Conservation (phyloP, 2,888 invertebrate species). For the Melanargia galathea region DNA sequence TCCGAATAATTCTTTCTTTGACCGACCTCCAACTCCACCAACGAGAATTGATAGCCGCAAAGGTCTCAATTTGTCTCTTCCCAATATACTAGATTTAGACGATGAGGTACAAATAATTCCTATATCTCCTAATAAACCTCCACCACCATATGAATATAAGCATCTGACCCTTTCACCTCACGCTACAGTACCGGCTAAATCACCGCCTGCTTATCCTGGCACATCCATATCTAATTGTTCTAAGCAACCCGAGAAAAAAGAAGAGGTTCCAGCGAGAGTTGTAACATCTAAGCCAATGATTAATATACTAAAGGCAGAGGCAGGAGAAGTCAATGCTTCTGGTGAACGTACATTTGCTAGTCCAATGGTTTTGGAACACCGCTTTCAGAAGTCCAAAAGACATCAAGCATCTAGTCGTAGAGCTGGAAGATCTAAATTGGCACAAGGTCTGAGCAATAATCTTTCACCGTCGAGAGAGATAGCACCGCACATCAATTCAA, state of each 20-base stretch:
- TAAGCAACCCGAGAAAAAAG: conserved; percentile 66
- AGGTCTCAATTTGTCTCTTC: conserved; percentile 69
- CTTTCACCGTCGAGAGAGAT: conserved; percentile 76
- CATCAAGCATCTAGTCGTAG: conserved; percentile 81
- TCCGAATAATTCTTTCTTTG: conserved; percentile 75
- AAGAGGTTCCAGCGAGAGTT: conserved; percentile 89
- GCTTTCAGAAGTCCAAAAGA: conserved; percentile 76
- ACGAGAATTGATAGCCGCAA: conserved; percentile 86
- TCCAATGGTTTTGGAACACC: conserved; percentile 75
- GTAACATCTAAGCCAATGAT: conserved; percentile 90
- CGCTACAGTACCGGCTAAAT: conserved; percentile 66
- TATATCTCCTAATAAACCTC: conserved; percentile 77
- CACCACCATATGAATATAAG: conserved; percentile 86
- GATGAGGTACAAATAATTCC: conserved; percentile 50
- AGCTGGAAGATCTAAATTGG: conserved; percentile 84
- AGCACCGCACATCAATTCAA: conserved; percentile 71
- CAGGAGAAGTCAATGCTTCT: conserved; percentile 85
- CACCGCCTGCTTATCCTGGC: conserved; percentile 87
- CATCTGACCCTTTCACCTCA: conserved; percentile 80
- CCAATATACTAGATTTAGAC: conserved; percentile 73
- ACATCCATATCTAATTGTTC: conserved; percentile 48
- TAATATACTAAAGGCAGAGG: conserved; percentile 89
- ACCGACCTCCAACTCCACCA: conserved; percentile 86
- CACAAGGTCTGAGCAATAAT: conserved; percentile 71
- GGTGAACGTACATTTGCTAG: conserved; percentile 81